phyloP scores from a whole-genome alignment of 2,797 vertebrate species.

The Peromyscus melanophrys region DNA sequence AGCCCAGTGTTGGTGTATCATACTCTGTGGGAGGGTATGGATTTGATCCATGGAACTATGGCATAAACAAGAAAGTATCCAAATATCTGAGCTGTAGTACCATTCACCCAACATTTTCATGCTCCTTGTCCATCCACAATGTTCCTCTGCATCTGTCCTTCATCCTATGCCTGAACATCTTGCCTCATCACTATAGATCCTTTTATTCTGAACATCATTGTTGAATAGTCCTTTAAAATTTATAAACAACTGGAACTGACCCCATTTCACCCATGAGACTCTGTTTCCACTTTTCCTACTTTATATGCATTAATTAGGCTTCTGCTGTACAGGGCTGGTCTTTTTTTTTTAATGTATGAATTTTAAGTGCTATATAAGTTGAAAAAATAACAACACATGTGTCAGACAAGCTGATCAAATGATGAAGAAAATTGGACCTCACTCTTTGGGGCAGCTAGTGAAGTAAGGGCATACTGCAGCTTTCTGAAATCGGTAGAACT shows the following conservation, averaged over 20 bases:
- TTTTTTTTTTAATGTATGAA: not conserved
- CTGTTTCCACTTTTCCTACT: not conserved
- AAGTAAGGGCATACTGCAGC: slow-evolving; percentile 71
- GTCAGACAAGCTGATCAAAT: slow-evolving; percentile 82
- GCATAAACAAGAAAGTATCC: not conserved
- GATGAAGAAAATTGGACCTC: slow-evolving; percentile 82
- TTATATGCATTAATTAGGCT: slow-evolving; percentile 82
- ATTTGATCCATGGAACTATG: not conserved
- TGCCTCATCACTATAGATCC: not conserved
- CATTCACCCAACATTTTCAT: too few relatives aligned
- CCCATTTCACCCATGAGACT: not conserved
- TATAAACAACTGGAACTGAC: not conserved
- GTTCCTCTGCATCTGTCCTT: not conserved
- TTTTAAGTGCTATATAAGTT: slow-evolving; percentile 83
- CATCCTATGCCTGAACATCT: not conserved
- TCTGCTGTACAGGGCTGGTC: slow-evolving; percentile 61
- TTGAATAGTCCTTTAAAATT: not conserved
- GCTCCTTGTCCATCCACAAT: accelerated
- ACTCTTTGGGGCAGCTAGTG: slow-evolving; percentile 79
- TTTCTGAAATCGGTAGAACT: slow-evolving; percentile 86
- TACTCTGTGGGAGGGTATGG: not conserved
- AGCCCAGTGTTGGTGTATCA: not conserved
- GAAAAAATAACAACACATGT: slow-evolving; percentile 76
- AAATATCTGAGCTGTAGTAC: not conserved
- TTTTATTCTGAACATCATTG: not conserved